Evolutionary conservation across 2,113 vertebrate species (phyloP).

Genomic region (Pterocles burchelli): DNA sequence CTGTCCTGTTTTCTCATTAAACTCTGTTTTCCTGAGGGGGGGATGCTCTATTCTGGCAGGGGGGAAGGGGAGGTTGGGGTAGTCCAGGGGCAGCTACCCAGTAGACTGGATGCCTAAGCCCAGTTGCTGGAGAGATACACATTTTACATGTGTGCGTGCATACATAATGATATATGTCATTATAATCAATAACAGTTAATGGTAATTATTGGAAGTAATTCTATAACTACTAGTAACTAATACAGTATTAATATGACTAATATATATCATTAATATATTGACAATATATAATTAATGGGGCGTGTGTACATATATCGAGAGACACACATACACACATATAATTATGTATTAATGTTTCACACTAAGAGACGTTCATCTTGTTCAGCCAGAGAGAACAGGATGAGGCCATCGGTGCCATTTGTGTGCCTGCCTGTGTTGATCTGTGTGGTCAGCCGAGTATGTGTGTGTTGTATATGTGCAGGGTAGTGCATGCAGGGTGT

Average conservation of each 20-base stretch:
- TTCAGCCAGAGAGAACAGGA: neutral
- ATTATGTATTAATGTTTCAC: neutral
- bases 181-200: neutral
- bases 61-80: too few species aligned
- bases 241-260: neutral
- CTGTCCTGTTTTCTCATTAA: neutral
- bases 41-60: neutral
- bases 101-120: neutral
- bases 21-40: neutral
- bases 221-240: neutral
- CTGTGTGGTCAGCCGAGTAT: neutral
- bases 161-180: neutral
- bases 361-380: neutral
- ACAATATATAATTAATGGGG: neutral
- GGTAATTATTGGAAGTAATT: neutral
- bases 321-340: neutral
- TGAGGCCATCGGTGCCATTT: neutral
- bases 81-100: neutral
- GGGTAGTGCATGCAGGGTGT: neutral
- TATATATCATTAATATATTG: neutral
- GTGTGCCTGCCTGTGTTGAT: neutral
- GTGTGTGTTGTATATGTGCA: rapidly evolving
- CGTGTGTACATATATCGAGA: too few species aligned
- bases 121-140: neutral
- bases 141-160: rapidly evolving